Conservation (phyloP, 2,113 vertebrate species). For the Myrmophylax atrothorax region DNA sequence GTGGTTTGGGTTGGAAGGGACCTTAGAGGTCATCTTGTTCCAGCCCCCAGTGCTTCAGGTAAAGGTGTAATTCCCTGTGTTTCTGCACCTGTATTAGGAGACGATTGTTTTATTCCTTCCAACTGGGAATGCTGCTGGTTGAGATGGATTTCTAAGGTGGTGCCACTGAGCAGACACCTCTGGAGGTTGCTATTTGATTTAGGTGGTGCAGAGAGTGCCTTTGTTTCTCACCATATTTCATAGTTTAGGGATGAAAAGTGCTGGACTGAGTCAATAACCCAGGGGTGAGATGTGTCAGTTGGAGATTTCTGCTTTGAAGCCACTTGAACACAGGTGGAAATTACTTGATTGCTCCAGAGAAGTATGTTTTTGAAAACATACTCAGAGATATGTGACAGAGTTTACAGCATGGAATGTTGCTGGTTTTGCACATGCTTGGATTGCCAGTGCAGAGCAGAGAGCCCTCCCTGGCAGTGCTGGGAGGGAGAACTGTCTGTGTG, state of each 20-base stretch:
- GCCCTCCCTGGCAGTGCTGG: not conserved
- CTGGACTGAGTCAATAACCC: not conserved
- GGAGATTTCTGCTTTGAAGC: not conserved
- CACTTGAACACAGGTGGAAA: not conserved
- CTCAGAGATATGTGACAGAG: no score
- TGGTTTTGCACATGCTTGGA: not conserved
- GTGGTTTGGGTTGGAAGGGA: not conserved
- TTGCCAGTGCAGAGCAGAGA: not conserved
- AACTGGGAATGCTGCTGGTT: fast-evolving
- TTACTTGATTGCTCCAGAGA: not conserved
- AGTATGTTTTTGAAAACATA: not conserved
- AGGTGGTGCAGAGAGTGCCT: not conserved
- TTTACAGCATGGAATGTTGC: not conserved
- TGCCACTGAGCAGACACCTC: not conserved
- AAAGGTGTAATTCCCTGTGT: not conserved
- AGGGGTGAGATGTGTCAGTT: fast-evolving
- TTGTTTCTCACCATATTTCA: not conserved
- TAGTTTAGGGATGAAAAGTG: not conserved
- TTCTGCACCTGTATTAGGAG: fast-evolving
- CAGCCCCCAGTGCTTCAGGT: not conserved
- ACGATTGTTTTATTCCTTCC: not conserved
- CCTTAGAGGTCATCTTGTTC: not conserved
- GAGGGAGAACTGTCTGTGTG: not conserved
- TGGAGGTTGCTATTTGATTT: not conserved
- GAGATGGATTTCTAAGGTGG: not conserved